A percentile compares a stretch with the other conserved stretches of the same genome.
These are phyloP conservation scores for Heliothis peltigera DNA, from an alignment of 2,888 invertebrate species.

Conservation along the genomic window DNA sequence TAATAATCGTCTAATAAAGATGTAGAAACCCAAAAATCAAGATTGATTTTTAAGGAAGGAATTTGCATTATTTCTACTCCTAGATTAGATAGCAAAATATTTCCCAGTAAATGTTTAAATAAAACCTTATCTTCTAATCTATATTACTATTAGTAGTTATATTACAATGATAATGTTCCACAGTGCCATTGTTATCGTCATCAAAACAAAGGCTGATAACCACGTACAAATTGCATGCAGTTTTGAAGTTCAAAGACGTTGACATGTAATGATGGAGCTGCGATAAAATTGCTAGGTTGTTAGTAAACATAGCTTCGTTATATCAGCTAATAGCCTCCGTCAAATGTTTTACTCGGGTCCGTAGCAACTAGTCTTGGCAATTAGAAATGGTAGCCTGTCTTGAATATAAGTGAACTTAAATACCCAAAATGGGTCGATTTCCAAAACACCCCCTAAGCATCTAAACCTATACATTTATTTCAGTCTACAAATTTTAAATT, in stretches of 20 bases:
- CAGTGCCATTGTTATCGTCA: slow-evolving; percentile 19
- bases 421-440: too few relatives aligned
- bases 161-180: background rate
- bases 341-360: too few relatives aligned
- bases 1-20: too few relatives aligned
- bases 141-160: slow-evolving; percentile 4
- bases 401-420: too few relatives aligned
- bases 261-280: background rate
- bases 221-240: slow-evolving; percentile 13
- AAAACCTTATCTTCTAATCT: slow-evolving; percentile 24
- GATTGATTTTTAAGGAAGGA: too few relatives aligned
- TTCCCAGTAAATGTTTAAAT: slow-evolving; percentile 30
- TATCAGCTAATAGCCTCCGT: too few relatives aligned
- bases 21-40: too few relatives aligned
- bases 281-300: background rate
- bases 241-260: slow-evolving; percentile 2
- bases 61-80: slow-evolving; percentile 1
- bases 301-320: background rate
- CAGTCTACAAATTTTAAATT: too few relatives aligned
- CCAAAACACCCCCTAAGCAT: too few relatives aligned
- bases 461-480: too few relatives aligned
- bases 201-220: slow-evolving; percentile 21
- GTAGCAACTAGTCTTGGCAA: too few relatives aligned
- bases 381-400: too few relatives aligned
- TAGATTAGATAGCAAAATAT: slow-evolving; percentile 15